phyloP scores from a whole-genome alignment of 2,888 invertebrate species.

The Thymelicus lineola region DNA sequence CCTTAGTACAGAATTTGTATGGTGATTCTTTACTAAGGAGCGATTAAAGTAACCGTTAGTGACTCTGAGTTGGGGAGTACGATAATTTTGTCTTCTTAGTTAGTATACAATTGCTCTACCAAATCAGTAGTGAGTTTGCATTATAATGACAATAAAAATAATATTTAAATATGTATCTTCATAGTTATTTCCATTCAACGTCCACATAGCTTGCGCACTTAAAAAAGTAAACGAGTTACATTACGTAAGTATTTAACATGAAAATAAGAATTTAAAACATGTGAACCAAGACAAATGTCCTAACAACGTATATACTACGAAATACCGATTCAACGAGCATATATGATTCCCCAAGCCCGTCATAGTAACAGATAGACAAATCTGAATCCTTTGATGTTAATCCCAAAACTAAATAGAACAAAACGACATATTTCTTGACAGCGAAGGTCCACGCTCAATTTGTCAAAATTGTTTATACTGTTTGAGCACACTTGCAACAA shows the following conservation, averaged over 20 bases:
- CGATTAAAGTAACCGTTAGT: too few relatives aligned
- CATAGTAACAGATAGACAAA: constrained; percentile 32
- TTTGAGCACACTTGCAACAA: constrained; percentile 76
- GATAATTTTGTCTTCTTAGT: too few relatives aligned
- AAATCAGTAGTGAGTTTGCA: too few relatives aligned
- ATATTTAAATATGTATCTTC: too few relatives aligned
- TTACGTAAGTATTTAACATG: not conserved
- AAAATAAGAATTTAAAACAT: constrained; percentile 13
- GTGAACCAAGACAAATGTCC: not conserved
- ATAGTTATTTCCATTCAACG: too few relatives aligned
- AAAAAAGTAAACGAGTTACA: too few relatives aligned
- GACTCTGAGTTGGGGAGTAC: too few relatives aligned
- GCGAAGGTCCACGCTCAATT: constrained; percentile 57
- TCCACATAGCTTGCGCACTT: too few relatives aligned
- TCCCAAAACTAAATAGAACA: constrained; percentile 28
- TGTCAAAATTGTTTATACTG: constrained; percentile 71
- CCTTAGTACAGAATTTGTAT: too few relatives aligned
- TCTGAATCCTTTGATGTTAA: constrained; percentile 33
- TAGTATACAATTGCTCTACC: too few relatives aligned
- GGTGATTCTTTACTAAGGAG: too few relatives aligned
- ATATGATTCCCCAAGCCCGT: constrained; percentile 23
- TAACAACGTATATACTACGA: constrained; percentile 10
- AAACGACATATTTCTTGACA: constrained; percentile 32
- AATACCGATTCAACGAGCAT: not conserved
- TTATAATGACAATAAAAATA: too few relatives aligned